Evolutionary conservation across 2,797 vertebrate genomes (phyloP).

Genomic region (Erithacus rubecula): DNA sequence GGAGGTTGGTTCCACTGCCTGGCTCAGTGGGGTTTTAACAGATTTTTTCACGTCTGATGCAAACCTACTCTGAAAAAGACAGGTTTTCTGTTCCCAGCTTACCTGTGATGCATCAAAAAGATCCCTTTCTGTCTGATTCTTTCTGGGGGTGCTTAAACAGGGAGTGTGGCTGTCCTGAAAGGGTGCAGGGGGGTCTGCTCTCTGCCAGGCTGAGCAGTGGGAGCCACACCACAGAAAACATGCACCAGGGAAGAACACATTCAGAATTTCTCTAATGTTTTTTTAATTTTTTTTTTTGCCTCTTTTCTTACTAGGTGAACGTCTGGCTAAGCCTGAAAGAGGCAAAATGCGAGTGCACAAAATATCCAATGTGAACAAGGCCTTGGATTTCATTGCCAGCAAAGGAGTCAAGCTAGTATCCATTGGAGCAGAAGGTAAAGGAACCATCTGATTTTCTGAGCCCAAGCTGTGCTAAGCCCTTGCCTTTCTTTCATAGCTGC

Average conservation of each 20-base stretch:
- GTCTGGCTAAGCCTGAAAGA: slow-evolving; percentile 88
- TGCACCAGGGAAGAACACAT: background rate
- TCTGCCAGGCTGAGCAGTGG: background rate
- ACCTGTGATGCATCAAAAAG: background rate
- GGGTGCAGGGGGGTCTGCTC: background rate
- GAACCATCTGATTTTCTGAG: background rate
- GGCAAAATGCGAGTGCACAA: slow-evolving; percentile 92
- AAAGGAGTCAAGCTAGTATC: slow-evolving; percentile 91
- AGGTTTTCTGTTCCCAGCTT: background rate
- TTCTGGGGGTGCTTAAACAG: accelerated
- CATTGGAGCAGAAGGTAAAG: slow-evolving; percentile 89
- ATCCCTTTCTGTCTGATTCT: background rate
- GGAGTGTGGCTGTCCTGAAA: background rate
- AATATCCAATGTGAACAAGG: slow-evolving; percentile 92
- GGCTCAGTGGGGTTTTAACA: background rate
- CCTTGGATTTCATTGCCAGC: slow-evolving; percentile 87
- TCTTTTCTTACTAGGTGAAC: slow-evolving; percentile 77
- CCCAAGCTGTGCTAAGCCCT: background rate
- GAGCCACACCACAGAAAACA: background rate
- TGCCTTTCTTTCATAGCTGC: background rate
- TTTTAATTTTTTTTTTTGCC: background rate
- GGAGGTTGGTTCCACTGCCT: background rate
- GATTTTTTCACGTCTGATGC: background rate
- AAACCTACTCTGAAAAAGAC: background rate
- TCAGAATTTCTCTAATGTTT: background rate